phyloP scores from a whole-genome alignment of 2,888 invertebrate species.

The Polydesmus complanatus region DNA sequence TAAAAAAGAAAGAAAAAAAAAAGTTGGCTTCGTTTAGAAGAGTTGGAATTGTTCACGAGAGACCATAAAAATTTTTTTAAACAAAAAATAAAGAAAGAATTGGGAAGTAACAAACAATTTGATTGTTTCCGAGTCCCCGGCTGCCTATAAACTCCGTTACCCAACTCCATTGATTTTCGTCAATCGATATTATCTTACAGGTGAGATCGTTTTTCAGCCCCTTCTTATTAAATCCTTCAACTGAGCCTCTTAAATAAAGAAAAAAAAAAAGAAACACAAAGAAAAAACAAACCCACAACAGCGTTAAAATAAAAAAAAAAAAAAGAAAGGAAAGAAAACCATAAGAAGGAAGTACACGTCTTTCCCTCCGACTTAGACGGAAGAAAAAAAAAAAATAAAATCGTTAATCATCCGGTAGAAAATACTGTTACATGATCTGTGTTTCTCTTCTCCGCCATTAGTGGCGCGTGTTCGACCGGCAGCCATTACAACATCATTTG shows the following conservation, averaged over 20 bases:
- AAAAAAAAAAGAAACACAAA: background rate
- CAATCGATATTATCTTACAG: background rate
- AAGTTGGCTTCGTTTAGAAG: too few species aligned
- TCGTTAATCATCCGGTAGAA: background rate
- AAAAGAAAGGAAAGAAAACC: background rate
- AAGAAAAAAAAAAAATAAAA: background rate
- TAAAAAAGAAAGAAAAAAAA: too few species aligned
- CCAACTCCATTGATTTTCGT: background rate
- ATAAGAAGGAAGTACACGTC: background rate
- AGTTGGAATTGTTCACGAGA: too few species aligned
- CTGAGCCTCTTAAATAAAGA: background rate
- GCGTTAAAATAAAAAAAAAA: background rate
- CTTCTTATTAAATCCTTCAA: background rate
- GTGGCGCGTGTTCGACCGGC: too few species aligned
- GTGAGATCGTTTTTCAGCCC: background rate
- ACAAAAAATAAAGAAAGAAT: too few species aligned
- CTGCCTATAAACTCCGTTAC: too few species aligned
- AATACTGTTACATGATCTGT: background rate
- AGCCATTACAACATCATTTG: background rate
- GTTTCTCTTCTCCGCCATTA: background rate
- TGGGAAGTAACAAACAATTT: too few species aligned
- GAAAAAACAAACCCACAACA: background rate
- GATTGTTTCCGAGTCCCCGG: too few species aligned
- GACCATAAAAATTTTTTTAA: too few species aligned
- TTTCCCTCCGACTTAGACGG: too few species aligned